Evolutionary conservation across 2,888 invertebrate genomes (phyloP).

Genomic region (Pyrochroa serraticornis): DNA sequence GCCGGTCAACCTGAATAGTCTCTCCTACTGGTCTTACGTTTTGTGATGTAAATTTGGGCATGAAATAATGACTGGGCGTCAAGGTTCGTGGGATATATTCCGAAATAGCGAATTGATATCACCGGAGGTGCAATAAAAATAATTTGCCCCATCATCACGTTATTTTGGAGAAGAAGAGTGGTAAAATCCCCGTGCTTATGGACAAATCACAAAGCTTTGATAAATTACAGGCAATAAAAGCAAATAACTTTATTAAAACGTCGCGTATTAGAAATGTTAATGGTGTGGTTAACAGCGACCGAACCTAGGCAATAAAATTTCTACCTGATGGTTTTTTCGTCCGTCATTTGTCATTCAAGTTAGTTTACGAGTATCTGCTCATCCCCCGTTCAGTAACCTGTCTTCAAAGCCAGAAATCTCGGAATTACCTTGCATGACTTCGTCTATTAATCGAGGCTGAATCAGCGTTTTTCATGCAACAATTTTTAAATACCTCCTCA

Average conservation of each 20-base stretch:
- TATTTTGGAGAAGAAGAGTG: conserved; percentile 13
- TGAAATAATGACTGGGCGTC: conserved; percentile 34
- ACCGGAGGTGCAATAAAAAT: conserved; percentile 10
- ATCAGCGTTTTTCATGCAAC: conserved; percentile 9
- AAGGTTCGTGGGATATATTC: conserved; percentile 3
- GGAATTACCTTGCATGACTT: conserved; percentile 18
- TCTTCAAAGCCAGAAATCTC: conserved; percentile 14
- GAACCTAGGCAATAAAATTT: conserved; percentile 21
- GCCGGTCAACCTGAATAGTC: conserved; percentile 14
- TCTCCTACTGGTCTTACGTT: conserved; percentile 36
- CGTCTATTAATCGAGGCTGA: conserved; percentile 14
- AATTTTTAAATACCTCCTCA: not conserved
- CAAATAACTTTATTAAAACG: conserved; percentile 27
- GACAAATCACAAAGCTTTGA: conserved; percentile 16
- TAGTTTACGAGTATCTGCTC: conserved; percentile 20
- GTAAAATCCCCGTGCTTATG: conserved; percentile 15
- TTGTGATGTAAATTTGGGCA: conserved; percentile 36
- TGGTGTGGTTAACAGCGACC: conserved; percentile 16
- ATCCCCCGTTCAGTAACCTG: conserved; percentile 19
- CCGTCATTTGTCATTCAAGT: conserved; percentile 21
- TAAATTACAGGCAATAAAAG: conserved; percentile 25
- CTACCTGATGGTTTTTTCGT: conserved; percentile 4
- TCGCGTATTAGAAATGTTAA: conserved; percentile 13
- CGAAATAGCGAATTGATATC: conserved; percentile 4
- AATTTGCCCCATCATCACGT: conserved; percentile 16